phyloP scores from a whole-genome alignment of 1,140 invertebrate species.

The Bicyclus anynana region DNA sequence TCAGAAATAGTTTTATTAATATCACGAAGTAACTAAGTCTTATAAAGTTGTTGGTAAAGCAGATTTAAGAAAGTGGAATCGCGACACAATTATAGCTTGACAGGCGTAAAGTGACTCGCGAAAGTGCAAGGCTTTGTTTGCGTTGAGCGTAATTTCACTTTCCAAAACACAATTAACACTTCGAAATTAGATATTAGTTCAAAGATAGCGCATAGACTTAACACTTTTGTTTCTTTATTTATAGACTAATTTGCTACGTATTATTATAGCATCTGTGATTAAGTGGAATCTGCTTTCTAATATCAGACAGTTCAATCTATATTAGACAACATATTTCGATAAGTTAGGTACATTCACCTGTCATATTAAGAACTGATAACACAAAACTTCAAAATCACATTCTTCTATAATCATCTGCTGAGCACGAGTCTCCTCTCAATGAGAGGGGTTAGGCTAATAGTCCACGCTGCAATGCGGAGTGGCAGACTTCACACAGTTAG shows the following conservation, averaged over 20 bases:
- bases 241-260: not conserved
- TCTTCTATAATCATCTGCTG: too few relatives aligned
- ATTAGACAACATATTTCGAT: too few relatives aligned
- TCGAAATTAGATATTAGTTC: conserved; percentile 5
- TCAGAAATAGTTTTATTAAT: too few relatives aligned
- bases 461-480: too few relatives aligned
- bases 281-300: too few relatives aligned
- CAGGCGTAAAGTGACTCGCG: conserved; percentile 1
- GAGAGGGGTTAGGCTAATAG: too few relatives aligned
- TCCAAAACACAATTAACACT: conserved; percentile 10
- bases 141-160: conserved; percentile 1
- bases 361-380: too few relatives aligned
- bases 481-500: too few relatives aligned
- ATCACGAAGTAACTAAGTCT: not conserved
- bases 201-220: not conserved
- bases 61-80: conserved; percentile 2
- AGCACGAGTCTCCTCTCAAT: too few relatives aligned
- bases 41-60: not conserved
- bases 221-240: not conserved
- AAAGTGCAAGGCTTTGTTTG: conserved; percentile 4
- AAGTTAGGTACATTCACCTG: too few relatives aligned
- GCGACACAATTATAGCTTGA: conserved; percentile 1
- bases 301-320: not conserved
- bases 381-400: too few relatives aligned
- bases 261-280: not conserved